These are phyloP conservation scores for Cyprinus carpio DNA, from an alignment of 2,113 vertebrate genomes.

Conservation along the genomic window DNA sequence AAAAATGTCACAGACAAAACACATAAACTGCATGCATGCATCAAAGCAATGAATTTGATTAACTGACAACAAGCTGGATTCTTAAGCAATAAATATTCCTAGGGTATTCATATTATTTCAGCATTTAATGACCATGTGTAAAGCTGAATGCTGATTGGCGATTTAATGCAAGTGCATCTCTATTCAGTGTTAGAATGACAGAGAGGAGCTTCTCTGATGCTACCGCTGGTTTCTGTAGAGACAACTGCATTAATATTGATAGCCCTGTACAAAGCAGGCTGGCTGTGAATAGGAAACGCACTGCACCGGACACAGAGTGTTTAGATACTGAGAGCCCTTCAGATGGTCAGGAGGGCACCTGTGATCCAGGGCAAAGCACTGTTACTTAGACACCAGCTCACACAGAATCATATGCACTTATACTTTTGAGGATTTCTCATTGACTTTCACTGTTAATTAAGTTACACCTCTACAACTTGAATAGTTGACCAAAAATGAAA, in stretches of 20 bases:
- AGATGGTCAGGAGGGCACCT: conserved; percentile 12
- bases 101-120: background rate
- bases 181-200: conserved; percentile 41
- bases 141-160: conserved; percentile 24
- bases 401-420: background rate
- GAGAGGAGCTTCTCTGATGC: conserved; percentile 45
- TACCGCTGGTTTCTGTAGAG: conserved; percentile 45
- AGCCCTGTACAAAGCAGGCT: conserved; percentile 21
- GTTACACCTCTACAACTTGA: background rate
- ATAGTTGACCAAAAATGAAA: background rate
- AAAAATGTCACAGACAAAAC: background rate
- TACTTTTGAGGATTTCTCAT: background rate
- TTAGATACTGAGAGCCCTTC: conserved; percentile 37
- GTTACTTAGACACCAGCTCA: conserved; percentile 1
- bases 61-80: background rate
- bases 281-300: conserved; percentile 45
- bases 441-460: background rate
- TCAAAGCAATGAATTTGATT: background rate
- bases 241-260: conserved; percentile 53
- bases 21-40: background rate
- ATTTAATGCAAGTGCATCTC: conserved; percentile 26
- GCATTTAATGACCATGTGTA: background rate
- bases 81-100: background rate
- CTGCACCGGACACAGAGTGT: conserved; percentile 26
- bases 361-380: conserved; percentile 1